Conservation (phyloP, 2,113 vertebrate genomes). For the mouse (Mus musculus) region DNA sequence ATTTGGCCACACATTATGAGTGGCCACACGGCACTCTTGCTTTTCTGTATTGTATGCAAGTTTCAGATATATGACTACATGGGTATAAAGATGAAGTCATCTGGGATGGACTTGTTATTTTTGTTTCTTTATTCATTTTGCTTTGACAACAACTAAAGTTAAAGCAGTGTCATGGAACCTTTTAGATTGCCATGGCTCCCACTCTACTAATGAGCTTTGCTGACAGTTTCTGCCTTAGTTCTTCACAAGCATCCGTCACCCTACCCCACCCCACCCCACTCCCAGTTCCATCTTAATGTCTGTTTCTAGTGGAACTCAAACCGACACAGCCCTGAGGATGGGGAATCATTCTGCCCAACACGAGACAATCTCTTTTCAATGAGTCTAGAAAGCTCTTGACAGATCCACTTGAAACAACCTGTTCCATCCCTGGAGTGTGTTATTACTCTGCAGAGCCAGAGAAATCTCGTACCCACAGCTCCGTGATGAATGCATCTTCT, state of each 20-base stretch:
- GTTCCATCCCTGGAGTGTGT: background rate
- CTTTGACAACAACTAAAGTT: slow-evolving; percentile 45
- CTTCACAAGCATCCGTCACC: background rate
- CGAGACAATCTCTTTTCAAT: background rate
- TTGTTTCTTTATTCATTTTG: background rate
- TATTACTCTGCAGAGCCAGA: background rate
- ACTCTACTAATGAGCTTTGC: no score
- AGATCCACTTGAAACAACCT: background rate
- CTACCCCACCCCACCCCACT: no score
- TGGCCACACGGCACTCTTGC: background rate
- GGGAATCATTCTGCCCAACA: background rate
- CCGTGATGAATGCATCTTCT: background rate
- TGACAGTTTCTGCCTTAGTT: background rate
- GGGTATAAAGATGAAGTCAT: background rate
- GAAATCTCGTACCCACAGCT: background rate
- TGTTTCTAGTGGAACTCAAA: background rate
- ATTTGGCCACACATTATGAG: no score
- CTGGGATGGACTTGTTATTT: background rate
- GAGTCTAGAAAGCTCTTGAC: background rate
- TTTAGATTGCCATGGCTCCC: background rate
- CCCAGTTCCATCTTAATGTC: background rate
- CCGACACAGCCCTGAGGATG: background rate
- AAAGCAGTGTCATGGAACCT: background rate
- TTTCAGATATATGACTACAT: background rate
- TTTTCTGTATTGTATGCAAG: background rate